A percentile compares a stretch with the other conserved stretches of the same genome.
These are phyloP conservation scores for Drosophila tanythrix DNA, from an alignment of 2,888 invertebrate genomes.

Conservation along the genomic window DNA sequence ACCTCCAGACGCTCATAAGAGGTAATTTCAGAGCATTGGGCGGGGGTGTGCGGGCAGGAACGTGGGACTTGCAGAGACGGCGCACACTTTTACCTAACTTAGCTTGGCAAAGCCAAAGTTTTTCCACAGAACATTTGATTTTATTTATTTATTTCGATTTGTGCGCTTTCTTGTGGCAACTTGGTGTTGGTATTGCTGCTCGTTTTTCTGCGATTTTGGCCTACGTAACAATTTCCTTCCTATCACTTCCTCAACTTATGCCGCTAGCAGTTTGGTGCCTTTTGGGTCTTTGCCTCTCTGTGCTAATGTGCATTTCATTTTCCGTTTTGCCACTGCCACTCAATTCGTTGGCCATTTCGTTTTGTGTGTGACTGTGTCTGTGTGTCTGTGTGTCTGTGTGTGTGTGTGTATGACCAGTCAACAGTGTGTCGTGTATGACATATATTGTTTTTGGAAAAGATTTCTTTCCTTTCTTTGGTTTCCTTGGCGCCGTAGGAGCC, in stretches of 20 bases:
- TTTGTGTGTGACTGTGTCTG: background rate
- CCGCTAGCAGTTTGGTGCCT: conserved; percentile 33
- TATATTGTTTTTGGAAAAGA: conserved; percentile 73
- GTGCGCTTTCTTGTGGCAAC: conserved; percentile 45
- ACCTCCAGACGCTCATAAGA: conserved; percentile 78
- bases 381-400: conserved; percentile 13
- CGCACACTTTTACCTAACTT: conserved; percentile 60
- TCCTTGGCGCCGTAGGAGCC: conserved; percentile 65
- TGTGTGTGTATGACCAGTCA: conserved; percentile 25
- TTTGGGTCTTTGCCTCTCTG: conserved; percentile 21
- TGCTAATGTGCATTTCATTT: conserved; percentile 81
- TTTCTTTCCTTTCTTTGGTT: conserved; percentile 40
- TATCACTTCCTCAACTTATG: conserved; percentile 28
- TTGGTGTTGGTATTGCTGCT: conserved; percentile 17
- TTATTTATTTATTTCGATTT: conserved; percentile 79
- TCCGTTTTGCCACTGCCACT: conserved; percentile 69
- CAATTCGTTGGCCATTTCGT: conserved; percentile 73
- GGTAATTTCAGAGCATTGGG: conserved; percentile 67
- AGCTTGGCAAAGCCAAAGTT: conserved; percentile 56
- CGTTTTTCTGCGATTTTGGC: conserved; percentile 42
- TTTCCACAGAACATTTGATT: conserved; percentile 73
- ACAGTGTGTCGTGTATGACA: conserved; percentile 57
- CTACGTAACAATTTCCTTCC: conserved; percentile 73
- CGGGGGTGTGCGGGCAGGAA: background rate
- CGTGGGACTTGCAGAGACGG: background rate